Conservation (phyloP, 1,140 invertebrate genomes). For the Phthorimaea operculella region DNA sequence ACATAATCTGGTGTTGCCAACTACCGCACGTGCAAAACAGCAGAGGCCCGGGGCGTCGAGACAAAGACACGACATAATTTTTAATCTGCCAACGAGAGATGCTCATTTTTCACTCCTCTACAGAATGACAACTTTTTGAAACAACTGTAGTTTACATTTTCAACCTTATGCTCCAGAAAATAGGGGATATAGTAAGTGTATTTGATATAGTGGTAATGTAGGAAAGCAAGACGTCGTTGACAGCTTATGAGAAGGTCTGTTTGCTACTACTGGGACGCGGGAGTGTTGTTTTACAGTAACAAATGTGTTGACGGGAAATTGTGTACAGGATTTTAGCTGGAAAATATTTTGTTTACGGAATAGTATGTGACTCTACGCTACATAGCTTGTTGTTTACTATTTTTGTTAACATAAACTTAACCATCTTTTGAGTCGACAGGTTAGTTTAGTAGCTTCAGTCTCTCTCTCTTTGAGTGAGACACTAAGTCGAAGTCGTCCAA, state of each 20-base stretch:
- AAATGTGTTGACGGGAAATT: too few relatives aligned
- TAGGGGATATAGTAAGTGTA: neutral
- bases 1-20: too few relatives aligned
- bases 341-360: too few relatives aligned
- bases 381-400: too few relatives aligned
- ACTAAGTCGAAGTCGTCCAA: too few relatives aligned
- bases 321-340: too few relatives aligned
- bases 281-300: too few relatives aligned
- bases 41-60: slow-evolving; percentile 8
- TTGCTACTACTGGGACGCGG: slow-evolving; percentile 11
- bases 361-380: too few relatives aligned
- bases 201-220: neutral
- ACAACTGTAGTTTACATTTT: slow-evolving; percentile 7
- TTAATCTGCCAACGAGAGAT: slow-evolving; percentile 51
- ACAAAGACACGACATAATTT: slow-evolving; percentile 48
- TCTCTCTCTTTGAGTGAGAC: too few relatives aligned
- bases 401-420: too few relatives aligned
- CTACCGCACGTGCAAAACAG: neutral
- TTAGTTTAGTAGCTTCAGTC: too few relatives aligned
- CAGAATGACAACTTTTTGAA: neutral
- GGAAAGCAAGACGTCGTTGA: slow-evolving; percentile 19
- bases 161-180: slow-evolving; percentile 6
- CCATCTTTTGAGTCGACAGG: too few relatives aligned
- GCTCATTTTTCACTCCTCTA: slow-evolving; percentile 48
- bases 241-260: slow-evolving; percentile 34